Conservation (phyloP, 1,140 invertebrate species). For the Papilio aristodemus region DNA sequence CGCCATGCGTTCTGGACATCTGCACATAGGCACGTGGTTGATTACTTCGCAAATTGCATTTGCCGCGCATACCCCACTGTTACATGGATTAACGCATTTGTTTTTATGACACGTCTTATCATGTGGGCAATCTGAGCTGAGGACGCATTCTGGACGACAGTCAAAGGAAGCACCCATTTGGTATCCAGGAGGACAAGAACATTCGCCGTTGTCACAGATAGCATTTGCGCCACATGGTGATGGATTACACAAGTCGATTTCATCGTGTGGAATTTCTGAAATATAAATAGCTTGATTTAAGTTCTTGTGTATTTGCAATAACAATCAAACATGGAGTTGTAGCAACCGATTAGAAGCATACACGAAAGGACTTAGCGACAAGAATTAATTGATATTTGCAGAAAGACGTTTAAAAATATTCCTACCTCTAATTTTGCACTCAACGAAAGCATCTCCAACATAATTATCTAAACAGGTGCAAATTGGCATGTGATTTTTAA, state of each 20-base stretch:
- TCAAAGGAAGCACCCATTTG: constrained; percentile 82
- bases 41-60: constrained; percentile 87
- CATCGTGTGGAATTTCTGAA: constrained; percentile 64
- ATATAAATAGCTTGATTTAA: constrained; percentile 50
- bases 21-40: constrained; percentile 85
- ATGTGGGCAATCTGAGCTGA: constrained; percentile 82
- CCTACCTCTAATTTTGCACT: constrained; percentile 80
- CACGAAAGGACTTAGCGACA: not conserved
- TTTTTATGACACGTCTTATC: constrained; percentile 82
- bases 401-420: constrained; percentile 29
- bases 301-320: constrained; percentile 48
- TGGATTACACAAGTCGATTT: constrained; percentile 84
- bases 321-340: too few relatives aligned
- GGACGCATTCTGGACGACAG: constrained; percentile 84
- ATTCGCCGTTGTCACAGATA: constrained; percentile 84
- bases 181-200: constrained; percentile 83
- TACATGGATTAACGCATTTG: constrained; percentile 84
- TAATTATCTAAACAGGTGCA: constrained; percentile 82
- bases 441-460: constrained; percentile 83
- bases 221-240: constrained; percentile 88
- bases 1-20: constrained; percentile 83
- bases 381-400: not conserved
- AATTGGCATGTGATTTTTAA: constrained; percentile 83
- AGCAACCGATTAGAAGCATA: not conserved
- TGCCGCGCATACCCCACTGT: constrained; percentile 82